Evolutionary conservation across 2,113 vertebrate species (phyloP).

Genomic region (Genyomyrus donnyi): DNA sequence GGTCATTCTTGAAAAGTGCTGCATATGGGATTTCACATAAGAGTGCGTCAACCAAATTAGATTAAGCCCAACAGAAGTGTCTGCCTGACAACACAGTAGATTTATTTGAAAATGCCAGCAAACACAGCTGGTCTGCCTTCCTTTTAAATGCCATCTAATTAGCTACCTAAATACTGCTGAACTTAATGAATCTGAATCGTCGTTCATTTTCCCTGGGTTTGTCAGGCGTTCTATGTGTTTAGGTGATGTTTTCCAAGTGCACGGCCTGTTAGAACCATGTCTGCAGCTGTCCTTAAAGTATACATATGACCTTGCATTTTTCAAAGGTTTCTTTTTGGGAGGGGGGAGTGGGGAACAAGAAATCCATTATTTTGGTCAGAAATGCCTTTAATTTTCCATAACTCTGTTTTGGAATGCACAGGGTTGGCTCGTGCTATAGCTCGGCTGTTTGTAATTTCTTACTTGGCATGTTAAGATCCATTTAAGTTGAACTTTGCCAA

Average conservation of each 20-base stretch:
- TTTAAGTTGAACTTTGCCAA: not conserved
- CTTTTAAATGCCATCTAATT: not conserved
- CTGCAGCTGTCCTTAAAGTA: slow-evolving; percentile 32
- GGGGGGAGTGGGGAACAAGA: slow-evolving; percentile 20
- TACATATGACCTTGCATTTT: slow-evolving; percentile 26
- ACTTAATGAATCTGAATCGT: not conserved
- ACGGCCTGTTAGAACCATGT: slow-evolving; percentile 27
- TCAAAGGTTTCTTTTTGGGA: slow-evolving; percentile 14
- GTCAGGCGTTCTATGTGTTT: not conserved
- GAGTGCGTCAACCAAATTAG: not conserved
- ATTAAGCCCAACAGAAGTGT: not conserved
- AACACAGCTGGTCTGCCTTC: not conserved
- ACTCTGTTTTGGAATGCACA: not conserved
- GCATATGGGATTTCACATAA: slow-evolving; percentile 13
- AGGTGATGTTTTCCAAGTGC: not conserved
- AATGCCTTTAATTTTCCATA: slow-evolving; percentile 22
- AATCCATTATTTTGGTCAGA: slow-evolving; percentile 22
- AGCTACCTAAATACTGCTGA: not conserved
- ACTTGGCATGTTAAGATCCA: not conserved
- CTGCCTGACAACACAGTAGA: slow-evolving; percentile 17
- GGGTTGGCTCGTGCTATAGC: not conserved
- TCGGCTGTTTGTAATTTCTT: not conserved
- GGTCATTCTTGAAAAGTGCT: slow-evolving; percentile 24
- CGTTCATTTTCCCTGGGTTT: not conserved
- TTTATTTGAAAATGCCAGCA: not conserved